Evolutionary conservation across 2,797 vertebrate species (phyloP), one percentile per base, ranked within the genome.

Genomic region (Ataeniobius toweri): DNA sequence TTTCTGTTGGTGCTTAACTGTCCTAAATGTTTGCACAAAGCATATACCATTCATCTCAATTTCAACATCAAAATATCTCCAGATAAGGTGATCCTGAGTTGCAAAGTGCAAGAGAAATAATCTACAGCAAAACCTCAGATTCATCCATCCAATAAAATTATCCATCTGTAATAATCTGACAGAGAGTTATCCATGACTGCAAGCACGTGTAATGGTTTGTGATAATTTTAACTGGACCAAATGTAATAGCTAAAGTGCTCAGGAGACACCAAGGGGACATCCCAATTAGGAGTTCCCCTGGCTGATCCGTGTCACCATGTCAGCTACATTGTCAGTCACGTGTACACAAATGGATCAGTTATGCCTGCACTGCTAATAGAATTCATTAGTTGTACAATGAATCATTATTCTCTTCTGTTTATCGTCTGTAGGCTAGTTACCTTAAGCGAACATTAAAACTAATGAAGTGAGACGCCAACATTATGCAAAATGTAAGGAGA

Each of bases 371-470:
- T 24, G 72, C 74, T 83, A 87, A 80, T 61, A 78, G 67, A 82
- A 75, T 75, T 83, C 56, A 83, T 85, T 78, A 80, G 73, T 58
- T 77, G 51, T 41, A 28, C 41, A 76, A 75, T 75, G 78, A 83
- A 46, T 88, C 71, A 82, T 89, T 80, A 83, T 67, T 63, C 39
- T 16, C 24, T 55, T 24, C 74, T 50, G 73, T 63, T 68, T 75
- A 31, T 63, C 61, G 85, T 80, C 88, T 87, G 46, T 58, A 77
- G 87, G 89, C 83, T 76, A 75, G 67, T 76, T 85, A 89, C 84
- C 72, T 90, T 84, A 79, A 83, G 88, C 73, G 91, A 88, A 90
- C 82, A 88, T 74, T 71, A 81, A 90, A 92, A 84, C 73, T 77
- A 86, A 75, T 88, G 84, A 89, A 85, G 81, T 79, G 74, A 85